Evolutionary conservation across 92 coral and sea anemone species (phyloP), one percentile per base, ranked within the genome.

Genomic region (Scolanthus callimorphus): DNA sequence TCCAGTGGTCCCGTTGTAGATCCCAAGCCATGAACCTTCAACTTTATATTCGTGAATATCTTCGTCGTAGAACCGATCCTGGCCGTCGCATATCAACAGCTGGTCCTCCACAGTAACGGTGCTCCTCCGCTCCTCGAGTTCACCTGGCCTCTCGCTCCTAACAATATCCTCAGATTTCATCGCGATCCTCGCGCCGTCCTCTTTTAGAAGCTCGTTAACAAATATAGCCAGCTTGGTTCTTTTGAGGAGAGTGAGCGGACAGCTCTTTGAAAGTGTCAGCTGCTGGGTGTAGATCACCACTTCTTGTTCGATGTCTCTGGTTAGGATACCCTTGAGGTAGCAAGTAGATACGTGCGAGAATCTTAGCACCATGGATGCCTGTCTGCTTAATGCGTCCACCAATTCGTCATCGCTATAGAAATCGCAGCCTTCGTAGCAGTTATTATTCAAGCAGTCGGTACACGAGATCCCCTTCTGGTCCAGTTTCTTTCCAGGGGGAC

Each of bases 401-500:
- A 73, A 50, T 47, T 73, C 73, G 6, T 54, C 21, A 34, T 73
- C 73, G 25, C 63, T 57, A n/a, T 53, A 49, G 43, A 73, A 73
- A 57, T 63, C 39, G 15, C 79, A 73, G 0, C 29, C 52, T 4
- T 20, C 43, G 61, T 70, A 76, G 64, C 83, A 76, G 71, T 70
- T 70, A 24, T 51, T 70, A 15, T 60, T 47, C 26, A 59, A 50
- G 29, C 83, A 76, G 41, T 20, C 37, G 11, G 19, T 45, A 57
- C 83, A 76, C 1, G 49, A 50, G 11, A 15, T 25, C 50, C 83
- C 83, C 27, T 76, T 59, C 45, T 39, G 12, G 39, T 47, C 20
- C 11, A 76, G 71, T 59, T 57, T 27, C 15, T 20, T 59, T 2
- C 79, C 83, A 41, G 79, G 63, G 11, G 79, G 78, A 31, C 83